Evolutionary conservation across 2,797 vertebrate genomes (phyloP).

Genomic region (Danio jaintianensis): DNA sequence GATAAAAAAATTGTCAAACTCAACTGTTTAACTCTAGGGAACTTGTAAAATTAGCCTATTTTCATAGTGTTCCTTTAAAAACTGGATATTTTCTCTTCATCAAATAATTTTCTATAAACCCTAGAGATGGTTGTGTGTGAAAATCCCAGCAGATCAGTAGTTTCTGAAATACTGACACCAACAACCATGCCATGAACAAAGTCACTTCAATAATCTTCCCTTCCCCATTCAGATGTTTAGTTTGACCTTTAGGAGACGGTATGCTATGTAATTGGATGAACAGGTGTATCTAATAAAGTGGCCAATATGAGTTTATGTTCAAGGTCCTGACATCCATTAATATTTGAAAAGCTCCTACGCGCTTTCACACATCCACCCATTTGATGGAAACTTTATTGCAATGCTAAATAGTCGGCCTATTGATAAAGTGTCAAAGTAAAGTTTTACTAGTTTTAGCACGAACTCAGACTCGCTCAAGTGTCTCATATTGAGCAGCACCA

Average conservation of each 20-base stretch:
- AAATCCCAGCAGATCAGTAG: too few species aligned
- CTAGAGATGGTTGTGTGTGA: too few species aligned
- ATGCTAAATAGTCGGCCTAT: conserved; percentile 26
- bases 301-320: background rate
- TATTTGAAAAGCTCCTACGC: background rate
- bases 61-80: too few species aligned
- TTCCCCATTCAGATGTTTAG: background rate
- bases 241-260: background rate
- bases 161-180: too few species aligned
- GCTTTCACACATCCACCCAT: background rate
- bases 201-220: too few species aligned
- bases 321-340: background rate
- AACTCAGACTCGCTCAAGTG: conserved; percentile 29
- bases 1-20: too few species aligned
- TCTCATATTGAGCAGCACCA: conserved; percentile 45
- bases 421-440: conserved; percentile 36
- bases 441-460: conserved; percentile 41
- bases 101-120: too few species aligned
- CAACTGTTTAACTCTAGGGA: too few species aligned
- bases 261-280: background rate
- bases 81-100: too few species aligned
- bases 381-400: conserved; percentile 7
- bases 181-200: too few species aligned
- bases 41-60: too few species aligned
- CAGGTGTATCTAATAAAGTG: background rate